A percentile compares a stretch with the other conserved stretches of the same genome.
Evolutionary conservation across 2,113 vertebrate genomes (phyloP).

Genomic region (Ophthalmolycus amberensis): DNA sequence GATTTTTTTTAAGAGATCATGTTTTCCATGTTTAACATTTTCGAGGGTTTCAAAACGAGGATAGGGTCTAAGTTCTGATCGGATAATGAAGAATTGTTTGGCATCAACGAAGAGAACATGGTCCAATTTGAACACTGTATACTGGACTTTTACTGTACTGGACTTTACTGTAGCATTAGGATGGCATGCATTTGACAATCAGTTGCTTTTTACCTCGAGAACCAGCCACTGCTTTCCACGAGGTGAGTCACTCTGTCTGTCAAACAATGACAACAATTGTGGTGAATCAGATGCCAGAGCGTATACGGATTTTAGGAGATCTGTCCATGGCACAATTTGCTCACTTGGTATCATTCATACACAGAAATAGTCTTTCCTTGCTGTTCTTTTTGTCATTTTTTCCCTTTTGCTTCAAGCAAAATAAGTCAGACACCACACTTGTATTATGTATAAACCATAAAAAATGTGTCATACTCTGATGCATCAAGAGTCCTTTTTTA

Average conservation of each 20-base stretch:
- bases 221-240: constrained; percentile 71
- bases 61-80: constrained; percentile 45
- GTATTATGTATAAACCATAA: constrained; percentile 86
- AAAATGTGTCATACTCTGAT: constrained; percentile 80
- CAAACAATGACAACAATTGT: constrained; percentile 68
- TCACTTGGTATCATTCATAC: constrained; percentile 70
- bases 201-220: constrained; percentile 78
- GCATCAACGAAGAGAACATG: constrained; percentile 64
- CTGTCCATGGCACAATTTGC: constrained; percentile 60
- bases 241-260: constrained; percentile 69
- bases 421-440: constrained; percentile 83
- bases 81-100: constrained; percentile 54
- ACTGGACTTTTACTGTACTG: constrained; percentile 69
- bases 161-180: constrained; percentile 70
- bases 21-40: constrained; percentile 39
- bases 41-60: constrained; percentile 37
- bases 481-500: constrained; percentile 80
- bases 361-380: constrained; percentile 68
- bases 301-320: constrained; percentile 55
- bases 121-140: constrained; percentile 69
- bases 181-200: constrained; percentile 86
- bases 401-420: constrained; percentile 81
- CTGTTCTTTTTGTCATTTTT: constrained; percentile 63
- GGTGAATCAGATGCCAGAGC: constrained; percentile 63
- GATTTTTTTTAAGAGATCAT: constrained; percentile 47